A percentile compares a stretch with the other conserved stretches of the same genome.
Evolutionary conservation across 1,140 invertebrate genomes (phyloP).

Genomic region (Geopemphigus sp.): DNA sequence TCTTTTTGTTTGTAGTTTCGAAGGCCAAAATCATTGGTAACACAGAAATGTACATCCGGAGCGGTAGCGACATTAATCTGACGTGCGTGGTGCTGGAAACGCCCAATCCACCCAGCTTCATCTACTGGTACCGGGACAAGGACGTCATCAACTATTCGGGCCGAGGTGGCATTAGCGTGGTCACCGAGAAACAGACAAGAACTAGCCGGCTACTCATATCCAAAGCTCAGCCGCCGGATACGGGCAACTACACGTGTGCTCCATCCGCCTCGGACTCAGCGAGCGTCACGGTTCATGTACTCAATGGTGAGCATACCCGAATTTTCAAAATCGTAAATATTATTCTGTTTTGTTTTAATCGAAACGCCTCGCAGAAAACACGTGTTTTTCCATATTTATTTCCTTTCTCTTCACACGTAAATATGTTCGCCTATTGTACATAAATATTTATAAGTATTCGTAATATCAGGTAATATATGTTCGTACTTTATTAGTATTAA

Average conservation of each 20-base stretch:
- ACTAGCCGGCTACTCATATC: slow-evolving; percentile 76
- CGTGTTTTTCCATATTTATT: too few species aligned
- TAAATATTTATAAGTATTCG: too few species aligned
- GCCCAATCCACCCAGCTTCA: slow-evolving; percentile 83
- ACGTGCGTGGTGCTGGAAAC: slow-evolving; percentile 82
- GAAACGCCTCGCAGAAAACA: too few species aligned
- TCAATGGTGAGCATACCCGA: slow-evolving; percentile 60
- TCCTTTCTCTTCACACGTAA: too few species aligned
- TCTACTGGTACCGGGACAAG: slow-evolving; percentile 86
- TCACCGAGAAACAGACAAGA: slow-evolving; percentile 80
- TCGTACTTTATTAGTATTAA: too few species aligned
- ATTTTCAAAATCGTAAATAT: too few species aligned
- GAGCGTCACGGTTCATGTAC: slow-evolving; percentile 63
- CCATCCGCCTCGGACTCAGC: slow-evolving; percentile 64
- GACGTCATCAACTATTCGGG: slow-evolving; percentile 85
- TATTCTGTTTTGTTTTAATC: too few species aligned
- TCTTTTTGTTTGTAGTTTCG: slow-evolving; percentile 65
- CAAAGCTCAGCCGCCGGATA: slow-evolving; percentile 67
- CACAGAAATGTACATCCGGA: slow-evolving; percentile 79
- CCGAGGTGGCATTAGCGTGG: slow-evolving; percentile 78
- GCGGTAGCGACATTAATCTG: slow-evolving; percentile 85
- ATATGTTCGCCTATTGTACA: too few species aligned
- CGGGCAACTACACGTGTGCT: slow-evolving; percentile 84
- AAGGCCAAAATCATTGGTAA: slow-evolving; percentile 84
- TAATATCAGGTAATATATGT: too few species aligned